These are phyloP conservation scores for Saxidomus purpurata DNA, from an alignment of 1,140 invertebrate species.

Conservation along the genomic window DNA sequence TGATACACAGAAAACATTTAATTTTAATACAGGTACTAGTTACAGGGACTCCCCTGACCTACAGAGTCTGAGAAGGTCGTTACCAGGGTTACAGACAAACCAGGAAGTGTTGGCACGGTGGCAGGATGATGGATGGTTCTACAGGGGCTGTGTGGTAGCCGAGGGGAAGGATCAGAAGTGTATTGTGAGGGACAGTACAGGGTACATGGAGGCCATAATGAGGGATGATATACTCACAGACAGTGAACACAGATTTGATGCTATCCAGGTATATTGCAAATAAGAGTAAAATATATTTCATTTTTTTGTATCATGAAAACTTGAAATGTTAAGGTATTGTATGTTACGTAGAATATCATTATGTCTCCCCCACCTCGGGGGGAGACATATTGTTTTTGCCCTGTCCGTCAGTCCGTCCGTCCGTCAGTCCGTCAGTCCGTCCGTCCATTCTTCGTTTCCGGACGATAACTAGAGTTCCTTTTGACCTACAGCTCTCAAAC, in stretches of 20 bases:
- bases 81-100: constrained; percentile 49
- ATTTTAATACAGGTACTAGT: constrained; percentile 9
- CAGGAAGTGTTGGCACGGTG: constrained; percentile 83
- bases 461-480: too few relatives aligned
- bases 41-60: constrained; percentile 7
- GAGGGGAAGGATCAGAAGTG: constrained; percentile 71
- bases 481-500: too few relatives aligned
- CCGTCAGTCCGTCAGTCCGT: too few relatives aligned
- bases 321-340: too few relatives aligned
- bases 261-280: constrained; percentile 68
- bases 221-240: constrained; percentile 81
- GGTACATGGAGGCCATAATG: constrained; percentile 72
- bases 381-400: too few relatives aligned
- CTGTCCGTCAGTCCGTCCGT: too few relatives aligned
- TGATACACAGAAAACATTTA: not conserved
- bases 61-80: not conserved
- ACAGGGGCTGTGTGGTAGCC: constrained; percentile 75
- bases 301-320: too few relatives aligned
- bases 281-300: too few relatives aligned
- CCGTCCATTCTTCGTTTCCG: too few relatives aligned
- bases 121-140: constrained; percentile 84
- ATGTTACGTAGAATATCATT: too few relatives aligned
- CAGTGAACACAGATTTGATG: constrained; percentile 70
- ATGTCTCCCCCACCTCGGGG: too few relatives aligned
- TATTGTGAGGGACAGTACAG: constrained; percentile 74